Conservation (phyloP, 1,140 invertebrate species). For the Homalodisca vitripennis region DNA sequence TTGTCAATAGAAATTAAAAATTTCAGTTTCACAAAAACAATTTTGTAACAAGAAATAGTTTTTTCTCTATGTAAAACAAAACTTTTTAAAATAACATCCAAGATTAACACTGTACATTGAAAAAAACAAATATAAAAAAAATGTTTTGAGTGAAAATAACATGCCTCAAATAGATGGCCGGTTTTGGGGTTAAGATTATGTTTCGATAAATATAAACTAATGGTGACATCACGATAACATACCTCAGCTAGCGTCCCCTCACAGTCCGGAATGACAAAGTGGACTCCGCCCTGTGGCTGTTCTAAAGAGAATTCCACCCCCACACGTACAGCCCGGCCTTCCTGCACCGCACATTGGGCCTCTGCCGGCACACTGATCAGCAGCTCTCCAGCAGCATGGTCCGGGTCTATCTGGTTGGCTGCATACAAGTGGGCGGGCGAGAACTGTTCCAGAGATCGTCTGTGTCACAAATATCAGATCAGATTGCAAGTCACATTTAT, state of each 20-base stretch:
- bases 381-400: slow-evolving; percentile 86
- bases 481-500: too few relatives aligned
- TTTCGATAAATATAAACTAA: too few relatives aligned
- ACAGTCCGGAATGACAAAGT: slow-evolving; percentile 90
- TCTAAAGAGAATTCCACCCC: slow-evolving; percentile 94
- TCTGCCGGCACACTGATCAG: slow-evolving; percentile 84
- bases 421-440: slow-evolving; percentile 74
- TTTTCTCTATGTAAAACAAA: too few relatives aligned
- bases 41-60: too few relatives aligned
- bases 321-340: slow-evolving; percentile 77
- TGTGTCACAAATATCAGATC: slow-evolving; percentile 46
- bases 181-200: too few relatives aligned
- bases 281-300: slow-evolving; percentile 88
- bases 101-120: too few relatives aligned
- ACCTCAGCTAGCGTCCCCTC: slow-evolving; percentile 73
- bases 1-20: too few relatives aligned
- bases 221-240: slow-evolving; percentile 38
- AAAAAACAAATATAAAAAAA: too few relatives aligned
- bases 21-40: too few relatives aligned
- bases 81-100: too few relatives aligned
- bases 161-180: too few relatives aligned
- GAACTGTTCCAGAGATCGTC: slow-evolving; percentile 80
- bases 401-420: slow-evolving; percentile 84
- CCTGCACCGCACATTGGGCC: slow-evolving; percentile 71
- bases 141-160: too few relatives aligned